A percentile compares a stretch with the other conserved stretches of the same genome.
Conservation (phyloP, 2,113 vertebrate species). For the Gymnocephalus cernua region DNA sequence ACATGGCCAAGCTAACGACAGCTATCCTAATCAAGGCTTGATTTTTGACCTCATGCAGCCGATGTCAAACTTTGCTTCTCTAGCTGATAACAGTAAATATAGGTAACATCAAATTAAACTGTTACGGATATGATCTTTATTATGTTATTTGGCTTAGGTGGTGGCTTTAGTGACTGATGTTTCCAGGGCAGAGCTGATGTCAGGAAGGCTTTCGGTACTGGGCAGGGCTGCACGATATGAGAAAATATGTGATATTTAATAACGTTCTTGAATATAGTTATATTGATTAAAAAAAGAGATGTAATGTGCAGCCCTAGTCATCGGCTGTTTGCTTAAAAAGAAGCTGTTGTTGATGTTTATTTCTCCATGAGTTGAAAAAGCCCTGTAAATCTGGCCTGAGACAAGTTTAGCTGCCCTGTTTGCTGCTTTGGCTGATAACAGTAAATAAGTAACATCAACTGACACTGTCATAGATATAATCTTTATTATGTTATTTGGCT, state of each 20-base stretch:
- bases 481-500: slow-evolving; percentile 15
- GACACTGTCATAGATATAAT: neutral
- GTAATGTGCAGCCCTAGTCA: too few species aligned
- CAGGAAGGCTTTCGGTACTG: neutral
- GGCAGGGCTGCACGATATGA: neutral
- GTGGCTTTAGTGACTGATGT: slow-evolving; percentile 1
- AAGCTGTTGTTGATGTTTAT: slow-evolving; percentile 33
- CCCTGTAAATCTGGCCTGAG: neutral
- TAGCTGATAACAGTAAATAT: neutral
- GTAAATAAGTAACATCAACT: neutral
- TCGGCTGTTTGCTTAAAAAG: too few species aligned
- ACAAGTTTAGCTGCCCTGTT: slow-evolving; percentile 15
- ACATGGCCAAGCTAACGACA: slow-evolving; percentile 57
- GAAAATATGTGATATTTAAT: too few species aligned
- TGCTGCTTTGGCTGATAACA: neutral
- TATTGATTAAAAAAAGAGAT: too few species aligned
- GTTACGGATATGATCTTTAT: slow-evolving; percentile 9
- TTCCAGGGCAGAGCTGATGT: neutral
- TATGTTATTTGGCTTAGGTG: neutral
- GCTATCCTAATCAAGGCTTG: slow-evolving; percentile 14
- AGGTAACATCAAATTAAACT: neutral
- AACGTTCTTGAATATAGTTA: too few species aligned
- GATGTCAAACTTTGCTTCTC: neutral
- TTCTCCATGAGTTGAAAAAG: neutral
- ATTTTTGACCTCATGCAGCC: slow-evolving; percentile 24